Percentiles rank a stretch among this genome's conserved stretches.
Evolutionary conservation across 2,888 invertebrate species (phyloP).

Genomic region (Diploptera punctata): DNA sequence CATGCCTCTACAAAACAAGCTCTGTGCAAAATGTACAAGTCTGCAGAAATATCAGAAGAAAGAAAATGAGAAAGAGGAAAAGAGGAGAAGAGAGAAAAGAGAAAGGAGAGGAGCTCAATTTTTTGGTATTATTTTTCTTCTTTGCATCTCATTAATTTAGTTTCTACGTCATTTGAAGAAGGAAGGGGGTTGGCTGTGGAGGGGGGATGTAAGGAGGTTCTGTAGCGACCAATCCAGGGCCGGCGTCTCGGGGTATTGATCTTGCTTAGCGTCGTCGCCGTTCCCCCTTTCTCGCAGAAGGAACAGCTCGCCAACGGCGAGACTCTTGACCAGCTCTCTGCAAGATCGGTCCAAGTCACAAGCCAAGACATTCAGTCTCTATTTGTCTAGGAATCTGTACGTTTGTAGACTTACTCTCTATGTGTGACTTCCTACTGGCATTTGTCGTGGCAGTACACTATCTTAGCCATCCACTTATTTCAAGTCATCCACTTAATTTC

Average conservation of each 20-base stretch:
- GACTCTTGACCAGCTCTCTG: background rate
- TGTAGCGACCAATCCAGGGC: constrained; percentile 30
- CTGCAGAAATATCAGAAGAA: background rate
- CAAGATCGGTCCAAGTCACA: background rate
- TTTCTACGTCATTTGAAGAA: constrained; percentile 36
- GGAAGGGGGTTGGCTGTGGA: constrained; percentile 26
- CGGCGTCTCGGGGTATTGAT: constrained; percentile 34
- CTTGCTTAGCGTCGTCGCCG: constrained; percentile 35
- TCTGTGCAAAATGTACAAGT: background rate
- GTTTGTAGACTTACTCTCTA: too few relatives aligned
- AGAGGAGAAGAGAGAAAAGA: background rate
- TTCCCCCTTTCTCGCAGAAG: constrained; percentile 24
- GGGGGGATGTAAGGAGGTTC: constrained; percentile 25
- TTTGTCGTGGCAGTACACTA: too few relatives aligned
- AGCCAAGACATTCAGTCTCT: too few relatives aligned
- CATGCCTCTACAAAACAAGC: background rate
- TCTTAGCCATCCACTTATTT: too few relatives aligned
- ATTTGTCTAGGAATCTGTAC: too few relatives aligned
- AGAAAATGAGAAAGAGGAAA: background rate
- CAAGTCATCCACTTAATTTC: too few relatives aligned
- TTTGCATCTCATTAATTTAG: constrained; percentile 33
- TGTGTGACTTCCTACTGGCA: too few relatives aligned
- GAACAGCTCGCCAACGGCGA: constrained; percentile 27
- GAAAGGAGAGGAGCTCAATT: constrained; percentile 3
- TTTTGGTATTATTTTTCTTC: constrained; percentile 29